Conservation (phyloP, 2,888 invertebrate genomes). For the Melinaea menophilus region DNA sequence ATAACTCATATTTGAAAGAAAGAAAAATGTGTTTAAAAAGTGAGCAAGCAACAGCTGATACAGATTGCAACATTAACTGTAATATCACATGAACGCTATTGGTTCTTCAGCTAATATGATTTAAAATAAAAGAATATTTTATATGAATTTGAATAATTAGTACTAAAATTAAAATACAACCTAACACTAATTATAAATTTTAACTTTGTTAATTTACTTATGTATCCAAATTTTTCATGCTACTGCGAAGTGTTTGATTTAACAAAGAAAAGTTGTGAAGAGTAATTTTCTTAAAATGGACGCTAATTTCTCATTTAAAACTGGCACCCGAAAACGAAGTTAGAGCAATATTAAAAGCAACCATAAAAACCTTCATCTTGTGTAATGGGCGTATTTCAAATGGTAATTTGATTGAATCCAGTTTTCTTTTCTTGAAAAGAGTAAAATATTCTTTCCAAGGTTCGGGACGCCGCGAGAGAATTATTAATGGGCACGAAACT, state of each 20-base stretch:
- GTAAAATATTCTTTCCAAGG: conserved; percentile 71
- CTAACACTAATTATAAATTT: no score
- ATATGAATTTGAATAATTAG: no score
- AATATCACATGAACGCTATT: conserved; percentile 27
- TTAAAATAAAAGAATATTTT: conserved; percentile 1
- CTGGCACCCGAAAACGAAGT: conserved; percentile 4
- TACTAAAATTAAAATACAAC: no score
- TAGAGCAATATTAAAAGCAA: conserved; percentile 42
- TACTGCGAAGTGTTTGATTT: no score
- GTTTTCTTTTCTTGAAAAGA: conserved; percentile 56
- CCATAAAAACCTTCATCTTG: conserved; percentile 55
- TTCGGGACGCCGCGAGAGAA: conserved; percentile 44
- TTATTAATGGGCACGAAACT: no score
- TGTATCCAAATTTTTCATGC: no score
- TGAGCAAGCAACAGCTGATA: conserved; percentile 54
- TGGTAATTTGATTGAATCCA: conserved; percentile 73
- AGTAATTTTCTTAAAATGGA: not conserved
- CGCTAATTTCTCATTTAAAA: conserved; percentile 7
- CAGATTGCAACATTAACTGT: conserved; percentile 48
- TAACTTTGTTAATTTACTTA: no score
- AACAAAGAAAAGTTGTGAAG: not conserved
- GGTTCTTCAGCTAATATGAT: conserved; percentile 1
- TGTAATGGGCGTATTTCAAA: conserved; percentile 63
- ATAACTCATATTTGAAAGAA: conserved; percentile 58
- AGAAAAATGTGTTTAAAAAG: conserved; percentile 58